A percentile compares a stretch with the other conserved stretches of the same genome.
Evolutionary conservation across 2,113 vertebrate species (phyloP).

Genomic region (Oreotrochilus melanogaster): DNA sequence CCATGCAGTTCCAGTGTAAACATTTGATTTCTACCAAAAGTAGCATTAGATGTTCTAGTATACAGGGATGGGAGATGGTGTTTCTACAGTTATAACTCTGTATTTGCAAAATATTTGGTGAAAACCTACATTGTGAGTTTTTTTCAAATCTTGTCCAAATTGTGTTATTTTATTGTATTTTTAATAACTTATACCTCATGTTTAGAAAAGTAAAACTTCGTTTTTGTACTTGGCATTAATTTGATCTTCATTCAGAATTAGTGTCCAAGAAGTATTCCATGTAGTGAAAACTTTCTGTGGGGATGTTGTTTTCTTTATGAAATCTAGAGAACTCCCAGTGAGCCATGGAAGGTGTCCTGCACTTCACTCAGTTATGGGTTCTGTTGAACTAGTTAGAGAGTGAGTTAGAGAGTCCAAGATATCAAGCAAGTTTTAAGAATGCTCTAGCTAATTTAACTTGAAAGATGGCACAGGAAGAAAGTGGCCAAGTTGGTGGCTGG

Average conservation of each 20-base stretch:
- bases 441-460: neutral
- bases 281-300: neutral
- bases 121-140: neutral
- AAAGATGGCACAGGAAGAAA: neutral
- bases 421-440: neutral
- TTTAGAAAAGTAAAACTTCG: neutral
- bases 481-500: rapidly evolving
- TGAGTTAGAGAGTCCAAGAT: neutral
- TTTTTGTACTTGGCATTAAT: neutral
- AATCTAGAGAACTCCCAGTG: neutral
- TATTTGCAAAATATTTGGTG: neutral
- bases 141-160: neutral
- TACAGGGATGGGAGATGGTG: neutral
- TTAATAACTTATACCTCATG: neutral
- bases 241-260: neutral
- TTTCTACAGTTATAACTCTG: neutral
- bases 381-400: neutral
- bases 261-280: neutral
- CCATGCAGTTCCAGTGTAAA: neutral
- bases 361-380: neutral
- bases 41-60: neutral
- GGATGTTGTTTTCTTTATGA: neutral
- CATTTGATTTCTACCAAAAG: neutral
- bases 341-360: neutral
- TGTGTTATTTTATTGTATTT: neutral